Percentiles rank a stretch among this genome's conserved stretches.
These are phyloP conservation scores for Beris chalybata DNA, from an alignment of 2,888 invertebrate species.

Conservation along the genomic window DNA sequence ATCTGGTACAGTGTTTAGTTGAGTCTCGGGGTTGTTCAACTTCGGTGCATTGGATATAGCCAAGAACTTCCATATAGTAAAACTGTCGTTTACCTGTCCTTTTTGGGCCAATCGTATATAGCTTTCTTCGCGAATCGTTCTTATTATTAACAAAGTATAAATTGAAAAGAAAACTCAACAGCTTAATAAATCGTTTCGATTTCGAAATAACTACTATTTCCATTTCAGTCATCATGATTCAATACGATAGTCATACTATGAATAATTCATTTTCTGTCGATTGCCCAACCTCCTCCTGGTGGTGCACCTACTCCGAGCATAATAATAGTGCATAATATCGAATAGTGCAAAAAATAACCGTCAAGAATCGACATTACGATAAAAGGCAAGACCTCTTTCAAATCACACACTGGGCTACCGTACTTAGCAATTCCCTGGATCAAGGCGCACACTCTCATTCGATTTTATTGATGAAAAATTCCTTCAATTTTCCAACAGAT, in stretches of 20 bases:
- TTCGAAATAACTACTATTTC: not conserved
- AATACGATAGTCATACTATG: not conserved
- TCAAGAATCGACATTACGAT: no score
- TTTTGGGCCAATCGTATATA: no score
- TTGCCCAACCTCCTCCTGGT: not conserved
- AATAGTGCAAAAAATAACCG: not conserved
- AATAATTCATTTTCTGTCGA: conserved; percentile 14
- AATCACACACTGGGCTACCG: not conserved
- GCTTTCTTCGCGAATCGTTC: not conserved
- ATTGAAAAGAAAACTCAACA: not conserved
- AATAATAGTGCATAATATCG: not conserved
- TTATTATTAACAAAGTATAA: conserved; percentile 1
- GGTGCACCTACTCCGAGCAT: not conserved
- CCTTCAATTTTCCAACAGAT: conserved; percentile 15
- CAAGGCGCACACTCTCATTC: not conserved
- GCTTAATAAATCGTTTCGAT: conserved; percentile 15
- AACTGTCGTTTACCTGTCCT: no score
- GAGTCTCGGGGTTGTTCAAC: not conserved
- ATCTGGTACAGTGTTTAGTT: not conserved
- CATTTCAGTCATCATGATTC: conserved; percentile 2
- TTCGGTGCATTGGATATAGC: not conserved
- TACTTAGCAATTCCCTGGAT: conserved; percentile 8
- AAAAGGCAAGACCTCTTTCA: not conserved
- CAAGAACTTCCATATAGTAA: no score
- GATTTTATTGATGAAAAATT: conserved; percentile 25